A percentile compares a stretch with the other conserved stretches of the same genome.
Evolutionary conservation across 2,113 vertebrate species (phyloP).

Genomic region (Podarcis cretensis): DNA sequence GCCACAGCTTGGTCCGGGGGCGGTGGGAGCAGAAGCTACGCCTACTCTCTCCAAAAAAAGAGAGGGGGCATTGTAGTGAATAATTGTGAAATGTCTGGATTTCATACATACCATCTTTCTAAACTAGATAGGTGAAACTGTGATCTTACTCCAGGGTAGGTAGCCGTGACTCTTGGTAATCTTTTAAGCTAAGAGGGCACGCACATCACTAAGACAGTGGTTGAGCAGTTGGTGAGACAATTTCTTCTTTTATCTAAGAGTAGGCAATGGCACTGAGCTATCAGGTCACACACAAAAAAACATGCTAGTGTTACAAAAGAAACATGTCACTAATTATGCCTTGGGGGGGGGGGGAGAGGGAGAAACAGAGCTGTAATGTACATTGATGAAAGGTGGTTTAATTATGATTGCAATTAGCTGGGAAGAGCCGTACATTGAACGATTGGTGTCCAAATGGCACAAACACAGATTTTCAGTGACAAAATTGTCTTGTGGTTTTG

Average conservation of each 20-base stretch:
- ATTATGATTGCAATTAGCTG: slow-evolving; percentile 43
- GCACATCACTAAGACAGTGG: slow-evolving; percentile 22
- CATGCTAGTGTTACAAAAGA: background rate
- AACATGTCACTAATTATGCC: background rate
- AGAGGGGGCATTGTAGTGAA: slow-evolving; percentile 36
- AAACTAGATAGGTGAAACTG: slow-evolving; percentile 54
- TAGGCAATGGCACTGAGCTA: background rate
- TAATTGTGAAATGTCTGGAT: slow-evolving; percentile 47
- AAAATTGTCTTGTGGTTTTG: background rate
- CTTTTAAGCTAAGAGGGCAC: slow-evolving; percentile 33
- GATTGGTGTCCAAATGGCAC: background rate
- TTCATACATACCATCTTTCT: slow-evolving; percentile 71
- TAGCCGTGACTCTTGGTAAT: slow-evolving; percentile 43
- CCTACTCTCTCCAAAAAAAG: slow-evolving; percentile 18
- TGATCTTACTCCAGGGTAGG: slow-evolving; percentile 49
- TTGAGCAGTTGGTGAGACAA: slow-evolving; percentile 23
- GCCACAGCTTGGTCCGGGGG: slow-evolving; percentile 54
- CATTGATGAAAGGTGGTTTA: slow-evolving; percentile 4
- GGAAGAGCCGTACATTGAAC: background rate
- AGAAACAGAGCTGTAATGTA: background rate
- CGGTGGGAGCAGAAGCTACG: background rate
- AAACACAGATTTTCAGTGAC: background rate
- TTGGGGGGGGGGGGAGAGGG: background rate
- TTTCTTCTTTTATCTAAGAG: background rate
- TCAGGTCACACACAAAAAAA: background rate